Evolutionary conservation across 2,888 invertebrate species (phyloP).

Genomic region (Lasioglossum lativentre): DNA sequence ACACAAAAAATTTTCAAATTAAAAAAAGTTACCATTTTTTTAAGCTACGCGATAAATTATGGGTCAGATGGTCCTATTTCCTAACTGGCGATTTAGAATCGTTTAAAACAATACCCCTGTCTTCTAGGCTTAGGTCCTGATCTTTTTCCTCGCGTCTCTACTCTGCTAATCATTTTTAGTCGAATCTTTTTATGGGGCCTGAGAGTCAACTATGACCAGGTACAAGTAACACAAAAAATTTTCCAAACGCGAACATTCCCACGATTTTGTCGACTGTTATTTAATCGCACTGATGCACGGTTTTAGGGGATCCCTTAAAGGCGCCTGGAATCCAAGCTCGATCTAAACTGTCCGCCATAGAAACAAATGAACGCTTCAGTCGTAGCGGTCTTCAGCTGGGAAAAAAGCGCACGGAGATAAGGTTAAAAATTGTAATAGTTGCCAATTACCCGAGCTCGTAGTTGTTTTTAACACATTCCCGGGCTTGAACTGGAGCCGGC

Average conservation of each 20-base stretch:
- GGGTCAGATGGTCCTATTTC: too few relatives aligned
- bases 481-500: not conserved
- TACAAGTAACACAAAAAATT: not conserved
- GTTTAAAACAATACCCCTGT: not conserved
- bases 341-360: not conserved
- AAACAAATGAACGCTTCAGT: not conserved
- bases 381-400: not conserved
- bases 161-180: too few relatives aligned
- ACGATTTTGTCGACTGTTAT: not conserved
- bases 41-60: too few relatives aligned
- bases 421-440: conserved; percentile 10
- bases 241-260: not conserved
- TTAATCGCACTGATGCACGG: not conserved
- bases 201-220: not conserved
- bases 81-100: too few relatives aligned
- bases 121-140: not conserved
- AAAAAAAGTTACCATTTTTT: too few relatives aligned
- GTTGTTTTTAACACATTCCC: conserved; percentile 3
- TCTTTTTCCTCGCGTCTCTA: not conserved
- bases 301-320: not conserved
- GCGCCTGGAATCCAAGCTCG: not conserved
- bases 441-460: conserved; percentile 27
- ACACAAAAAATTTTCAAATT: not conserved
- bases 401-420: not conserved
- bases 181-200: too few relatives aligned